Percentiles rank a stretch among this genome's conserved stretches.
These are phyloP conservation scores for Coenonympha glycerion DNA, from an alignment of 2,888 invertebrate genomes.

Conservation along the genomic window DNA sequence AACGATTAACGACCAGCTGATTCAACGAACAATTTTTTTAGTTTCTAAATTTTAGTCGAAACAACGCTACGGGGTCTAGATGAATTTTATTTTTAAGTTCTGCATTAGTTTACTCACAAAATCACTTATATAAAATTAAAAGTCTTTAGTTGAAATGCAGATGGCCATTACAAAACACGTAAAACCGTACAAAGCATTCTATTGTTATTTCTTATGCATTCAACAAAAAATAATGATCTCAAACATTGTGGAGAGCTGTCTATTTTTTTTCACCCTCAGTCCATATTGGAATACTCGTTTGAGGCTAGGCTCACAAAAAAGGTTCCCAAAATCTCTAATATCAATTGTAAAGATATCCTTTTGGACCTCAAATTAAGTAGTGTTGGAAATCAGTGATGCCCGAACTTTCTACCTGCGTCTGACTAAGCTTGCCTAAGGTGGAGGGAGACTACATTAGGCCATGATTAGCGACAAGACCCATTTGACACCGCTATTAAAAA, in stretches of 20 bases:
- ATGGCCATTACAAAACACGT: no score
- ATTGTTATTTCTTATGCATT: no score
- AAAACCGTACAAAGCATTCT: no score
- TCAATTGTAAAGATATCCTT: constrained; percentile 45
- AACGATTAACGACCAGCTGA: no score
- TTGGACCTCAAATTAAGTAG: constrained; percentile 49
- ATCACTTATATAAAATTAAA: no score
- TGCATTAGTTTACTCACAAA: no score
- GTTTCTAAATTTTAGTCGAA: no score
- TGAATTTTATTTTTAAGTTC: no score
- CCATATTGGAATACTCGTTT: constrained; percentile 18
- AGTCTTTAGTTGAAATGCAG: no score
- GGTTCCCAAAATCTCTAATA: constrained; percentile 29
- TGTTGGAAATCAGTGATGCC: constrained; percentile 41
- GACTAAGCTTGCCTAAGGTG: constrained; percentile 40
- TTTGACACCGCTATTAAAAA: no score
- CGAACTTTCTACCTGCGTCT: constrained; percentile 60
- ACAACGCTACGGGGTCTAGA: no score
- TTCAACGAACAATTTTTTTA: no score
- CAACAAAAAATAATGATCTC: not conserved
- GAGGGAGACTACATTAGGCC: not conserved
- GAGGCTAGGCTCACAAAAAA: constrained; percentile 34
- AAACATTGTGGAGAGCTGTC: not conserved
- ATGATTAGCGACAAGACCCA: not conserved
- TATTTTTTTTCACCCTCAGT: not conserved